phyloP scores from a whole-genome alignment of 2,113 vertebrate species.

The Phainopepla nitens region DNA sequence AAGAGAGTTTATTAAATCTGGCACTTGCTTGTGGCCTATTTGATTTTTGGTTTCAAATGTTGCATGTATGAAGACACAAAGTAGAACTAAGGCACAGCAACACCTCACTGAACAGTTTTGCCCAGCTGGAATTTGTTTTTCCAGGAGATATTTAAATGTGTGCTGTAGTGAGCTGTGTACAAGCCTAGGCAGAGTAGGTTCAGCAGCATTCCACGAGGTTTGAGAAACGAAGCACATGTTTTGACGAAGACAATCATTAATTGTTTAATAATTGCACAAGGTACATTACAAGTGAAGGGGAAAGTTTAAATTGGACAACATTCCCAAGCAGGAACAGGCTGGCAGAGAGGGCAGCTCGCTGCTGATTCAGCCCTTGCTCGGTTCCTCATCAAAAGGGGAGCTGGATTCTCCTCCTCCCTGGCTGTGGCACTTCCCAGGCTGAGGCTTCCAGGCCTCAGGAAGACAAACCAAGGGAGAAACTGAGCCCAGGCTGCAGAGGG shows the following conservation, averaged over 20 bases:
- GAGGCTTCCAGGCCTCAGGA: neutral
- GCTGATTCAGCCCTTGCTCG: neutral
- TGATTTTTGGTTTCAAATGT: neutral
- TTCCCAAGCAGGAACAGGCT: fast-evolving
- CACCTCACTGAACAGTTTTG: neutral
- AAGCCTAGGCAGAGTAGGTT: neutral
- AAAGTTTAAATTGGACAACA: neutral
- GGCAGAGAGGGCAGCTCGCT: neutral
- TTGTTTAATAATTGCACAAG: neutral
- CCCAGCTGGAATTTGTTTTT: neutral
- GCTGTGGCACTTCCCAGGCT: neutral
- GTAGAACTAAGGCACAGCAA: neutral
- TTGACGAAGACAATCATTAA: neutral
- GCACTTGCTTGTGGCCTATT: conserved; percentile 29
- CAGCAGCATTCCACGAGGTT: neutral
- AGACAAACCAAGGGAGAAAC: neutral
- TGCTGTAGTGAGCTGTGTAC: neutral
- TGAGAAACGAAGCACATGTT: fast-evolving
- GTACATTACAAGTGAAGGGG: neutral
- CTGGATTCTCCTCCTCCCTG: neutral
- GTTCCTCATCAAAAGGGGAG: fast-evolving
- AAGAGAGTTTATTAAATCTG: conserved; percentile 77
- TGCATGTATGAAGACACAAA: neutral
- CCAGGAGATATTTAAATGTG: neutral
- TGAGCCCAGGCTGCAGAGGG: fast-evolving